These are phyloP conservation scores for Harpagifer antarcticus DNA, from an alignment of 2,797 vertebrate genomes.

Conservation along the genomic window DNA sequence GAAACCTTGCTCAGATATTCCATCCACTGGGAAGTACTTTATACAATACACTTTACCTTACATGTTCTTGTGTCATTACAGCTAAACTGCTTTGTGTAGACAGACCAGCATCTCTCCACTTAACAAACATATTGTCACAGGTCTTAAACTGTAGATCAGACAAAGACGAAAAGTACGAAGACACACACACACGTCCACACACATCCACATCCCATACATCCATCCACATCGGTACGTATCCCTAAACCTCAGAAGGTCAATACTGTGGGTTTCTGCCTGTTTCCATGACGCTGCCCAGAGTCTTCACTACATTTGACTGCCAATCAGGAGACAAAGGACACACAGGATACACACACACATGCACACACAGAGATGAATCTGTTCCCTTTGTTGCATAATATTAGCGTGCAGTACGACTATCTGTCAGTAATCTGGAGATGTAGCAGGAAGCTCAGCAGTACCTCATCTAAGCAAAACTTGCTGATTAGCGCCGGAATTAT, in stretches of 20 bases:
- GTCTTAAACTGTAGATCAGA: not conserved
- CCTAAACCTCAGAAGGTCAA: slow-evolving; percentile 54
- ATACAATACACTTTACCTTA: not conserved
- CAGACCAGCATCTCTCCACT: not conserved
- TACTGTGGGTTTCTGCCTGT: slow-evolving; percentile 48
- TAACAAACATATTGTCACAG: not conserved
- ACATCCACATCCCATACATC: not conserved
- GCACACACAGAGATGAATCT: not conserved
- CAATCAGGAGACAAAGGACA: slow-evolving; percentile 37
- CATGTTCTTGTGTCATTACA: not conserved
- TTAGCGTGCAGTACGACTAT: slow-evolving; percentile 26
- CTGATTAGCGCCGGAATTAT: slow-evolving; percentile 75
- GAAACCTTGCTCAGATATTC: not conserved
- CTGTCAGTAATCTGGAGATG: slow-evolving; percentile 64
- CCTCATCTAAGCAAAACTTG: slow-evolving; percentile 60
- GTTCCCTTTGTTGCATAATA: slow-evolving; percentile 18
- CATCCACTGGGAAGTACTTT: not conserved
- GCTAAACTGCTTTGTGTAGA: not conserved
- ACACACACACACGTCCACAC: not conserved
- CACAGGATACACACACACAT: slow-evolving; percentile 17
- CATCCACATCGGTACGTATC: too few relatives aligned
- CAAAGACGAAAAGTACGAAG: too few relatives aligned
- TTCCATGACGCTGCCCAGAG: slow-evolving; percentile 64
- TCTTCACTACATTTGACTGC: slow-evolving; percentile 45
- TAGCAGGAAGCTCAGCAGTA: slow-evolving; percentile 57